Evolutionary conservation across 2,113 vertebrate genomes (phyloP).

Genomic region (Phrynocephalus versicolor): DNA sequence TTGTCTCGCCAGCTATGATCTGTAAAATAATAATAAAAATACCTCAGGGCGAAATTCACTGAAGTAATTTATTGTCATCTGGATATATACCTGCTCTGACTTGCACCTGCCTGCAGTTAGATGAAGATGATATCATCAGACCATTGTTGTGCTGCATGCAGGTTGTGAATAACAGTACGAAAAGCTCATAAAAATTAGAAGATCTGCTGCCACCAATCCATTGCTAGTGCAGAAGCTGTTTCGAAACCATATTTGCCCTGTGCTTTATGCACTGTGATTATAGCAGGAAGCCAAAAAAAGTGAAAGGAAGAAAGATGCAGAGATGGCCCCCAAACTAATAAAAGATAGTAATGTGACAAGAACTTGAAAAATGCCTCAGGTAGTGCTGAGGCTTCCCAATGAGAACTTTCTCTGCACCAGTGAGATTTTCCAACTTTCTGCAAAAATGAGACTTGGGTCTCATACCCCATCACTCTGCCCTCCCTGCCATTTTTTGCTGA

Average conservation of each 20-base stretch:
- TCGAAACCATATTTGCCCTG: conserved; percentile 22
- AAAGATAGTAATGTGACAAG: background rate
- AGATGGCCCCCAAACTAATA: background rate
- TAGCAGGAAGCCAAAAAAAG: conserved; percentile 21
- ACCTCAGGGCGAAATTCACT: conserved; percentile 48
- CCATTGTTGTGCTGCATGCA: background rate
- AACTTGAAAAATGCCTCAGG: too few species aligned
- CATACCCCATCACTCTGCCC: too few species aligned
- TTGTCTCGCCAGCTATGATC: conserved; percentile 67
- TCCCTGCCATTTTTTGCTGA: too few species aligned
- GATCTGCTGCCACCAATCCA: background rate
- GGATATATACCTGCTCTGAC: conserved; percentile 57
- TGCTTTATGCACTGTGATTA: conserved; percentile 33
- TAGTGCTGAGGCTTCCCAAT: too few species aligned
- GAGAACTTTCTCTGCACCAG: too few species aligned
- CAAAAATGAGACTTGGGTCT: too few species aligned
- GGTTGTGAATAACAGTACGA: conserved; percentile 43
- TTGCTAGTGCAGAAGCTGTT: conserved; percentile 18
- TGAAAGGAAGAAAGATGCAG: conserved; percentile 3
- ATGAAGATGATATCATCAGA: conserved; percentile 50
- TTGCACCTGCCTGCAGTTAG: conserved; percentile 54
- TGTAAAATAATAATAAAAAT: conserved; percentile 35
- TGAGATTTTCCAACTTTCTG: too few species aligned
- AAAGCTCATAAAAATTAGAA: conserved; percentile 28
- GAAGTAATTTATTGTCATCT: conserved; percentile 61